A percentile compares a stretch with the other conserved stretches of the same genome.
These are phyloP conservation scores for Drosophila atroscutellata DNA, from an alignment of 2,888 invertebrate species.

Conservation along the genomic window DNA sequence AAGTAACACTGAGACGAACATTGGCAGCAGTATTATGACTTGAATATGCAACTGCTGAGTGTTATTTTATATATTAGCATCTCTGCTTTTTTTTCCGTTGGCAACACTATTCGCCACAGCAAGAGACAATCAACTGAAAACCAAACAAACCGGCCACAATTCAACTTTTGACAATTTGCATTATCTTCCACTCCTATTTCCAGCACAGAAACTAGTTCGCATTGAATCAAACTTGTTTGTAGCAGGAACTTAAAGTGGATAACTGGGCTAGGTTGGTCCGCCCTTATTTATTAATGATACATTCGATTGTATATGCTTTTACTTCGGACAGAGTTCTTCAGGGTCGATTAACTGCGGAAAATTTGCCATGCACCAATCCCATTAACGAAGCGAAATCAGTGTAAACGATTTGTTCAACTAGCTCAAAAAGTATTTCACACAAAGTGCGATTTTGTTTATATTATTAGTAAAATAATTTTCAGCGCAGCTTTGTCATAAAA, in stretches of 20 bases:
- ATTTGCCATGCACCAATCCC: neutral
- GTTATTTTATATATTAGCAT: neutral
- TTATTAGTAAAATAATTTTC: neutral
- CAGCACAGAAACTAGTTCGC: constrained; percentile 20
- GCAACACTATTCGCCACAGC: constrained; percentile 24
- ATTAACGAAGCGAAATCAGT: neutral
- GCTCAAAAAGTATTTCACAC: neutral
- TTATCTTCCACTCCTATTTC: neutral
- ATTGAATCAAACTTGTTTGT: constrained; percentile 34
- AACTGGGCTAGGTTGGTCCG: constrained; percentile 33
- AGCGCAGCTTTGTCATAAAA: neutral
- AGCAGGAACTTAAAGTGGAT: constrained; percentile 37
- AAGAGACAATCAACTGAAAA: constrained; percentile 11
- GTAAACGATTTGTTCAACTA: neutral
- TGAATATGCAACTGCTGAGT: neutral
- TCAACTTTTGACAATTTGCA: constrained; percentile 45
- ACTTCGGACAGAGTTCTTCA: constrained; percentile 46
- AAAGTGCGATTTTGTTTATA: neutral
- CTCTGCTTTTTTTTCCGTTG: neutral
- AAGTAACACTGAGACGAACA: neutral
- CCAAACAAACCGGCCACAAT: constrained; percentile 48
- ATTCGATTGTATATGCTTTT: constrained; percentile 49
- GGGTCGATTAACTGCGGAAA: constrained; percentile 36
- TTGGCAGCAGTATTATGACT: neutral
- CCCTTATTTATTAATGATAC: constrained; percentile 24